Base-by-base conservation (phyloP, 2,113 vertebrate genomes). In the Chloropsis cyanopogon region DNA sequence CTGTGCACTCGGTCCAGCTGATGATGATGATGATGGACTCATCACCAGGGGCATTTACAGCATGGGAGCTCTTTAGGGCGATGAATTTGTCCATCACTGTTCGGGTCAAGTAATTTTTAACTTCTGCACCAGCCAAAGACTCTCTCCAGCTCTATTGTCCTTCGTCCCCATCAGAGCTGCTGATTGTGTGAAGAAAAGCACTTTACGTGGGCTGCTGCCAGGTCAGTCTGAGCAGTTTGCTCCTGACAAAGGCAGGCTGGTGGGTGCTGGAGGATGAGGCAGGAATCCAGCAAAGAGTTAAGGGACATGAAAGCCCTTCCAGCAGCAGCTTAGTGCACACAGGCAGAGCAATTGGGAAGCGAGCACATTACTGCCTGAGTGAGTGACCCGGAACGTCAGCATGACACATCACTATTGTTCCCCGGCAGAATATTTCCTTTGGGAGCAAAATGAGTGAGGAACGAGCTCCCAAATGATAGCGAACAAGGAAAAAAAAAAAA, bases 401-500 rank as follows among this genome's bases (percentile, higher is more conserved):
- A 39, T 91, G 87, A 92, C 91, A 88, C 93, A 81, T 82, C 82
- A 16, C 66, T 28, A 96, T 95, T 97, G 92, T 96, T 94, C 89
- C 66, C 64, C 20, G 12, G 41, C 20, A 56, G 86, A 87, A 59
- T 76, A 92, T 83, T 95, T 89, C 94, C 92, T 95, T 78, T 2
- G 5, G 80, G 97, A 97, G 87, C 41, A 82, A 71, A 95, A 94
- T 57, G 92, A 92, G 88, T n/a, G 70, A 90, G 93, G 88, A 96
- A 96, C 12, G 11, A 82, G 91, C 26, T 94, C 70, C 90, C 88
- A 92, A 92, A 94, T 95, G 93, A 93, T 93, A 89, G 93, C 82
- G 90, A 83, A 76, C 49, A 64, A 59, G 71, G 3, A 10, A 15
- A 21, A 61, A 75, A 60, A 24, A 35, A 46, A 61, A 28, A 13